Evolutionary conservation across 2,113 vertebrate genomes (phyloP), one percentile per base, ranked within the genome.

Genomic region (Paramisgurnus dabryanus): DNA sequence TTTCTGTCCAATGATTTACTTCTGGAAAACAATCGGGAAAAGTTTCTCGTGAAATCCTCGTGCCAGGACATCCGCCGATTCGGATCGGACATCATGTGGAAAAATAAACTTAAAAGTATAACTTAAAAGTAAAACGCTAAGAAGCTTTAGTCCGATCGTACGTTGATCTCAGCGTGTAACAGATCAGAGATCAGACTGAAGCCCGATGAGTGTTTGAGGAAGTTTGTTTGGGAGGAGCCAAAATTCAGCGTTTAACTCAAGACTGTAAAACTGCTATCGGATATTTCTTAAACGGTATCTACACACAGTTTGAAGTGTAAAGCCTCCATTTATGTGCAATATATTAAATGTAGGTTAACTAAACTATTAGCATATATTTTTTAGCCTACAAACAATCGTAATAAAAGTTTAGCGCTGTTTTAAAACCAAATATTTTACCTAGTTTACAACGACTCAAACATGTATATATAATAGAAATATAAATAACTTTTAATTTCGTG

Each of bases 1-100:
- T 43, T 39, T 57, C 67, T 69, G 4, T 85, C 84, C 66, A 67
- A 45, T 0, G 87, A 74, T 57, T 77, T 87, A 64, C 53, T 82
- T 60, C 79, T 82, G 45, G 80, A 84, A 45, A 88, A 88, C 3
- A 88, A 65, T 60, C 78, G 84, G 53, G 86, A 85, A 63, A 88
- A 80, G 87, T 87, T 87, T 78, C 84, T 83, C 6, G 82, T 39
- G 65, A 88, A 80, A 70, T 87, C 87, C 79, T 88, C 87, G 64
- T 87, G 85, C 87, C 87, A 88, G 8, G 87, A 88, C 66, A 76
- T 83, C 60, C 85, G 85, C 39, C 82, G 74, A 39, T 79, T 88
- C 50, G 80, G 71, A 58, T 68, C 74, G 11, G 82, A 82, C 84
- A 88, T 87, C 17, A 10, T 12, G 15, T 18, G 68, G 4, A 45